A percentile compares a stretch with the other conserved stretches of the same genome.
Evolutionary conservation across 2,113 vertebrate species (phyloP).

Genomic region (Syngnathus typhle): DNA sequence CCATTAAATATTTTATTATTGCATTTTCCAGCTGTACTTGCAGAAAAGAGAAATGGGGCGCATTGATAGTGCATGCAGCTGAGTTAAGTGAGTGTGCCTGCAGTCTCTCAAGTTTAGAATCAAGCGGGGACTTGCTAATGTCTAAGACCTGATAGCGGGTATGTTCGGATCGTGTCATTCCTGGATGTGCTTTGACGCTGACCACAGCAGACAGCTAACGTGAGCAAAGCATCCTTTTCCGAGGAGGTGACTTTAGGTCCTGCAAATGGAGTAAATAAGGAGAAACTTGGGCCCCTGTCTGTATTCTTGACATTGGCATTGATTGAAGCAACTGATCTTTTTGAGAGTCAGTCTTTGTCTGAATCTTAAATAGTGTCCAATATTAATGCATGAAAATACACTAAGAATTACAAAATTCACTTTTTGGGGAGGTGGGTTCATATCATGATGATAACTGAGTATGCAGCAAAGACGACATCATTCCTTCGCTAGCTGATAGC

Average conservation of each 20-base stretch:
- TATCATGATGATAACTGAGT: too few species aligned
- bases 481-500: too few species aligned
- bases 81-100: conserved; percentile 37
- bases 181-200: conserved; percentile 49
- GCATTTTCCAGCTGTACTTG: conserved; percentile 57
- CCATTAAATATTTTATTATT: conserved; percentile 59
- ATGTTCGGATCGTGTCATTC: conserved; percentile 52
- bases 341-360: neutral
- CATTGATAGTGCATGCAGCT: conserved; percentile 38
- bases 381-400: too few species aligned
- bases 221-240: conserved; percentile 53
- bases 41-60: conserved; percentile 52
- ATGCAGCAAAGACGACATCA: too few species aligned
- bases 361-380: neutral
- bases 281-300: conserved; percentile 20
- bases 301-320: neutral
- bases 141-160: conserved; percentile 48
- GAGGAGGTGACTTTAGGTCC: conserved; percentile 51
- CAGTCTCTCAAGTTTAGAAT: conserved; percentile 53
- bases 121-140: conserved; percentile 45
- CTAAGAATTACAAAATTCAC: too few species aligned
- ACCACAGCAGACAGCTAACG: conserved; percentile 57
- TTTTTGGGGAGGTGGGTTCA: too few species aligned
- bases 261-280: conserved; percentile 36
- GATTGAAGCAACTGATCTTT: neutral